Base-by-base conservation (phyloP, 2,888 invertebrate species). In the Dryobotodes eremita region DNA sequence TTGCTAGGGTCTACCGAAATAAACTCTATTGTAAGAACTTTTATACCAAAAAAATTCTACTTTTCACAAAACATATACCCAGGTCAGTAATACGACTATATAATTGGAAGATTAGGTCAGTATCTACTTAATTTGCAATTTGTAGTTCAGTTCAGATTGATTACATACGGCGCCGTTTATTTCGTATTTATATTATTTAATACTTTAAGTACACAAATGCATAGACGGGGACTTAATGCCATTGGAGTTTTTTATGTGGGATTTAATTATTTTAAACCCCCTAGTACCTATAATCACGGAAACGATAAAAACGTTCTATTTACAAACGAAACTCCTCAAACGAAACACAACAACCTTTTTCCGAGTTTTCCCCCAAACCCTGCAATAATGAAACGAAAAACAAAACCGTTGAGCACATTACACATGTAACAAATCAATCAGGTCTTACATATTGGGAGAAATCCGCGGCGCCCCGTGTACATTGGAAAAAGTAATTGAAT, bases 401-500 rank as follows among this genome's bases (percentile, higher is more conserved):
- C 80, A 83, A 83, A 84, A 83, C 26, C 61, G n/a, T 42, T 79
- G 75, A 78, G 71, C 77, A 82, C 80, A 64, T 79, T 72, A 64
- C 71, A 79, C 80, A 70, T 77, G 85, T 88, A 89, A 91, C 91
- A 91, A 91, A 93, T 91, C 92, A 91, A 93, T 92, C 90, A 75
- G 75, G 68, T 46, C 71, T 53, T 85, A 82, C 88, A 91, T 90
- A 89, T 90, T 86, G 84, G 85, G 84, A 83, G 83, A 85, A 89
- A 89, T 90, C 89, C 89, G 88, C 77, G 86, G 79, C 88, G 75
- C 77, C 83, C 79, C 86, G 88, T 83, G 92, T 87, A 91, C 92
- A 94, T 93, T 93, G 93, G 88, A 90, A 91, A 85, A 92, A 90
- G 91, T 93, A 92, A 94, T 94, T 92, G 93, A 92, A 93, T 94